Conservation (phyloP, 2,113 vertebrate species). For the Ardeotis arabs region DNA sequence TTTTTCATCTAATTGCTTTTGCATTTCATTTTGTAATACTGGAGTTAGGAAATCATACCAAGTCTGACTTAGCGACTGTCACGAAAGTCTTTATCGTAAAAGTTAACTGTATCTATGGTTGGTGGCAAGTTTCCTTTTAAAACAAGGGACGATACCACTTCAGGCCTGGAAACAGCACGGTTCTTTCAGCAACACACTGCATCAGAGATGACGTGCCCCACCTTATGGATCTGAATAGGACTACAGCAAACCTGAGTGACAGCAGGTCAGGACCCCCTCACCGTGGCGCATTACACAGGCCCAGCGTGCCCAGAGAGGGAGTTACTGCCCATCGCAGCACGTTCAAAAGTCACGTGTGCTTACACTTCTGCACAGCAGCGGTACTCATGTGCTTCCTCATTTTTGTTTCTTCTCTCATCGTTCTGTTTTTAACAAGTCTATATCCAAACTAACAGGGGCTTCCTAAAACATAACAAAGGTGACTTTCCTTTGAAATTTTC, state of each 20-base stretch:
- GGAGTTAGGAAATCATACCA: neutral
- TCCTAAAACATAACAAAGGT: neutral
- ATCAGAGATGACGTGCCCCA: neutral
- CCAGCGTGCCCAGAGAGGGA: rapidly evolving
- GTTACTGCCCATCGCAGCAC: neutral
- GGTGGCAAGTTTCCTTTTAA: neutral
- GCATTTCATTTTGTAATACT: neutral
- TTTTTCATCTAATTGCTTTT: neutral
- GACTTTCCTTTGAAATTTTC: neutral
- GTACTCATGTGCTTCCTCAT: no score
- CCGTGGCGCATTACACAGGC: neutral
- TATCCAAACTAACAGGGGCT: neutral
- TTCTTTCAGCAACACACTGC: neutral
- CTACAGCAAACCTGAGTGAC: rapidly evolving
- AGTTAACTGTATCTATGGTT: neutral
- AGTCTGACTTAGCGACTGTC: neutral
- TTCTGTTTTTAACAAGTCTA: neutral
- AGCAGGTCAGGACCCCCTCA: neutral
- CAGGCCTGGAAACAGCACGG: neutral
- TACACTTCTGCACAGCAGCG: neutral
- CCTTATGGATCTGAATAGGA: neutral
- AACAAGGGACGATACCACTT: neutral
- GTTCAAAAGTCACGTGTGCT: neutral
- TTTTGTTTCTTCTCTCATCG: neutral
- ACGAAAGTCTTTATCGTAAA: neutral